Evolutionary conservation across 2,113 vertebrate species (phyloP).

Genomic region (Narcine bancroftii): DNA sequence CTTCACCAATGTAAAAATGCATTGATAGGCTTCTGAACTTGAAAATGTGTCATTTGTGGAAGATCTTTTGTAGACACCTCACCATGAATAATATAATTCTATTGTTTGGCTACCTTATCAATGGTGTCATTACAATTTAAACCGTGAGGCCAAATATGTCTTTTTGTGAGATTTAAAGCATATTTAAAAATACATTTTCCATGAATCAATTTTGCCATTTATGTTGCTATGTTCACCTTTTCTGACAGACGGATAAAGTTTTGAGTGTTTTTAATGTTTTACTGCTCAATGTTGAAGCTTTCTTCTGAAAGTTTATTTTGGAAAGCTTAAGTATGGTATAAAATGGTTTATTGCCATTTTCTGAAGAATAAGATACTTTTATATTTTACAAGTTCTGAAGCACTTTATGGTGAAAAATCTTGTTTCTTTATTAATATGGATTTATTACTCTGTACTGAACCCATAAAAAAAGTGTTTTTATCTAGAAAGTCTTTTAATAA

Average conservation of each 20-base stretch:
- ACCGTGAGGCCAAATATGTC: neutral
- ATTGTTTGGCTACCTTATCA: neutral
- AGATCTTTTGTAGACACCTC: neutral
- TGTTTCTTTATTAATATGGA: neutral
- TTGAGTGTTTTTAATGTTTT: neutral
- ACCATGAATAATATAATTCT: neutral
- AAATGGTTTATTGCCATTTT: neutral
- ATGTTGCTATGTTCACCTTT: neutral
- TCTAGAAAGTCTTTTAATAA: neutral
- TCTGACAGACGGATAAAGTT: neutral
- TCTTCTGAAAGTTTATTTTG: neutral
- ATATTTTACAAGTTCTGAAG: neutral
- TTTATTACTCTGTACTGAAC: neutral
- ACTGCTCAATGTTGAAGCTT: neutral
- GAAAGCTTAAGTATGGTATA: neutral
- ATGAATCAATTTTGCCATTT: neutral
- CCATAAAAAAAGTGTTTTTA: neutral
- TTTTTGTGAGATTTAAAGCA: neutral
- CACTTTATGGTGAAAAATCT: too few species aligned
- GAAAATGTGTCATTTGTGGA: neutral
- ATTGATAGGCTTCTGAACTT: neutral
- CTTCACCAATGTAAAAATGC: neutral
- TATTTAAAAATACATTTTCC: neutral
- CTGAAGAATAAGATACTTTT: neutral
- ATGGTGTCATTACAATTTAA: neutral